These are phyloP conservation scores for Drosophila baimaii DNA, from an alignment of 1,140 invertebrate species.

Conservation along the genomic window DNA sequence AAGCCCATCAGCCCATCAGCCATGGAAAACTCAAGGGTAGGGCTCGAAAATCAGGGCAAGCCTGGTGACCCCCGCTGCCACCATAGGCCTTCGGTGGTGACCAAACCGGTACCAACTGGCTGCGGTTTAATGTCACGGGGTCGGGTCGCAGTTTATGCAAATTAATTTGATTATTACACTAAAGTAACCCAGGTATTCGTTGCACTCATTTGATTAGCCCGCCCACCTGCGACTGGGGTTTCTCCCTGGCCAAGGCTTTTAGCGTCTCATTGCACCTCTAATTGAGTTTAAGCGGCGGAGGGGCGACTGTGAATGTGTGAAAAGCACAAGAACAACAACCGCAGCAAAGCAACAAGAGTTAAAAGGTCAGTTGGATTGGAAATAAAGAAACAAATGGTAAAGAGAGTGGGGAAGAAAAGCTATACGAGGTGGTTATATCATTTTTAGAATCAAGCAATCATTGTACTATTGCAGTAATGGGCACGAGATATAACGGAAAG, in stretches of 20 bases:
- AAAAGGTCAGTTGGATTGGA: slow-evolving; percentile 26
- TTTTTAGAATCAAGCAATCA: too few relatives aligned
- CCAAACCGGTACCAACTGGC: not conserved
- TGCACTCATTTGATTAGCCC: slow-evolving; percentile 70
- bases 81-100: slow-evolving; percentile 8
- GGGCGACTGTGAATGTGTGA: slow-evolving; percentile 14
- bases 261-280: slow-evolving; percentile 54
- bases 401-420: not conserved
- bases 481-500: too few relatives aligned
- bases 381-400: slow-evolving; percentile 1
- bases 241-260: slow-evolving; percentile 52
- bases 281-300: slow-evolving; percentile 39
- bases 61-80: slow-evolving; percentile 5
- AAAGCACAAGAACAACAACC: too few relatives aligned
- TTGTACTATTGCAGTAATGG: too few relatives aligned
- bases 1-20: too few relatives aligned
- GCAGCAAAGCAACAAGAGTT: slow-evolving; percentile 16
- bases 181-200: slow-evolving; percentile 35
- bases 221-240: slow-evolving; percentile 24
- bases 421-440: not conserved
- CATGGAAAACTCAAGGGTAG: slow-evolving; percentile 24
- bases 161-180: slow-evolving; percentile 73
- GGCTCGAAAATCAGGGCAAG: slow-evolving; percentile 53
- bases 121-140: slow-evolving; percentile 57
- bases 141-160: slow-evolving; percentile 59